Percentiles rank a stretch among this genome's conserved stretches.
Conservation (phyloP, 2,797 vertebrate genomes). For the Graptemys geographica region DNA sequence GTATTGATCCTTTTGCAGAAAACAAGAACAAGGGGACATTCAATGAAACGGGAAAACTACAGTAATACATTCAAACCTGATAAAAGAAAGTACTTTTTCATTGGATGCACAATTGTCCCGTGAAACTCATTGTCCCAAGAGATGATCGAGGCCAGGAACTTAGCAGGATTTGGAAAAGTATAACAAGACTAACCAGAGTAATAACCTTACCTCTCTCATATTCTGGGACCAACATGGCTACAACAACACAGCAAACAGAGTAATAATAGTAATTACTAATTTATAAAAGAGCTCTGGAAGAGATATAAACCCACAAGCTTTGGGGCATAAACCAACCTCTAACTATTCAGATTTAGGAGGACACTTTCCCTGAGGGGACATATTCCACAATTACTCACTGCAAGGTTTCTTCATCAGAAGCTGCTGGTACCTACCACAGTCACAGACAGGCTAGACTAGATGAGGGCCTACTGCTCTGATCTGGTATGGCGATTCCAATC, state of each 20-base stretch:
- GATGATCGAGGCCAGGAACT: background rate
- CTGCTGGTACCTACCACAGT: background rate
- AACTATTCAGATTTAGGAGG: slow-evolving; percentile 8
- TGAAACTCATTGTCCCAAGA: background rate
- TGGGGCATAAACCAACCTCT: background rate
- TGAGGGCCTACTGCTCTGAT: background rate
- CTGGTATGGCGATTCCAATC: background rate
- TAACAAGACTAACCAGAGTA: background rate
- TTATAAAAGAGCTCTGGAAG: background rate
- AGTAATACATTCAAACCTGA: background rate
- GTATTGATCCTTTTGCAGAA: background rate
- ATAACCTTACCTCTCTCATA: background rate
- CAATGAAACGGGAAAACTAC: slow-evolving; percentile 4
- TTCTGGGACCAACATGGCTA: background rate
- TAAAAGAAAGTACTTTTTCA: background rate
- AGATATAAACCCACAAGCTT: background rate
- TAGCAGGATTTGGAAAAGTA: background rate
- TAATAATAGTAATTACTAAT: background rate
- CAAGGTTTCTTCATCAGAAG: background rate
- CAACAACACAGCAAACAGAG: background rate
- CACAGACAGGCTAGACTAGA: background rate
- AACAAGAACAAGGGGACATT: background rate
- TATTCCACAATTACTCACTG: background rate
- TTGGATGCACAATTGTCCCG: background rate
- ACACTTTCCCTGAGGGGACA: background rate